These are phyloP conservation scores for Semotilus atromaculatus DNA, from an alignment of 2,797 vertebrate genomes.

Conservation along the genomic window DNA sequence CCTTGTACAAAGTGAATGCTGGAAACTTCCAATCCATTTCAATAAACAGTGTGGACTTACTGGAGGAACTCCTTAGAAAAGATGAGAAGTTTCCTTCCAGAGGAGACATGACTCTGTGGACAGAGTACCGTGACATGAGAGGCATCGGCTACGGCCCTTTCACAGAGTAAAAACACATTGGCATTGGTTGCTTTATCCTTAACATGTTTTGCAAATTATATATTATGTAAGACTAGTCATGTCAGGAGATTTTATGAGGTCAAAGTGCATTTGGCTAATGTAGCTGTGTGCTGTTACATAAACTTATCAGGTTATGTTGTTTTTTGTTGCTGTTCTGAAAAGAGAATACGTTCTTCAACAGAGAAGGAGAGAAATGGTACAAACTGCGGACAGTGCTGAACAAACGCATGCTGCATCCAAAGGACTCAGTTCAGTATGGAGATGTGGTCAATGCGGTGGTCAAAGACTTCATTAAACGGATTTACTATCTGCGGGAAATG, in stretches of 20 bases:
- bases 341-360: conserved; percentile 49
- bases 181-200: neutral
- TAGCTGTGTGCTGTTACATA: neutral
- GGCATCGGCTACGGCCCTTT: conserved; percentile 87
- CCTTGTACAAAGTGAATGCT: conserved; percentile 77
- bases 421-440: conserved; percentile 82
- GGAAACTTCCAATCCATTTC: conserved; percentile 69
- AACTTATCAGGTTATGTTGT: neutral
- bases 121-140: conserved; percentile 83
- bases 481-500: conserved; percentile 74
- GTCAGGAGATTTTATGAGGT: neutral
- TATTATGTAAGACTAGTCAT: neutral
- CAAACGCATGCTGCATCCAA: conserved; percentile 87
- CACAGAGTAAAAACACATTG: conserved; percentile 81
- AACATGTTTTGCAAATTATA: neutral
- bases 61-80: conserved; percentile 88
- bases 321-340: neutral
- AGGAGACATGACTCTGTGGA: conserved; percentile 89
- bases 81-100: conserved; percentile 88
- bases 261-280: neutral
- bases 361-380: conserved; percentile 88
- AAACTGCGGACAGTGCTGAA: conserved; percentile 86
- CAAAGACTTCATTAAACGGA: conserved; percentile 80
- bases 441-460: conserved; percentile 83
- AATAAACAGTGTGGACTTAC: conserved; percentile 81